These are phyloP conservation scores for Aphidoletes aphidimyza DNA, from an alignment of 2,888 invertebrate species.

Conservation along the genomic window DNA sequence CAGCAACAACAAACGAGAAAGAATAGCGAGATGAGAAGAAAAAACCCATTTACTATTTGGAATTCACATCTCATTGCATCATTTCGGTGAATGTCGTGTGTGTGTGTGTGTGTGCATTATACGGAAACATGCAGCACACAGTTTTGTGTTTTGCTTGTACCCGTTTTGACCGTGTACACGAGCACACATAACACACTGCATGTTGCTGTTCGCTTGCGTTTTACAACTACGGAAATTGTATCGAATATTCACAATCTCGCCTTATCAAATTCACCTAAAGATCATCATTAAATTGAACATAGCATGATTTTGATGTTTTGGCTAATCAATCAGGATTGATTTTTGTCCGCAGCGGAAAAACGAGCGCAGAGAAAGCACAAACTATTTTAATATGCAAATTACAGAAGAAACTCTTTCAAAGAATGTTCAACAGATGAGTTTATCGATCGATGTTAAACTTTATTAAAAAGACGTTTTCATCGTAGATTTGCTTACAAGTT, in stretches of 20 bases:
- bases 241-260: slow-evolving; percentile 1
- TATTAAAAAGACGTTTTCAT: slow-evolving; percentile 9
- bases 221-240: slow-evolving; percentile 12
- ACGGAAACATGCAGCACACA: slow-evolving; percentile 19
- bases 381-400: background rate
- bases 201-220: background rate
- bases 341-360: background rate
- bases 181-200: background rate
- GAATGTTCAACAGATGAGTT: slow-evolving; percentile 13
- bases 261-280: background rate
- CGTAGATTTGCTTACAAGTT: background rate
- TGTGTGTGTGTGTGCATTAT: background rate
- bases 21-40: background rate
- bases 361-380: background rate
- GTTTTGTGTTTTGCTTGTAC: background rate
- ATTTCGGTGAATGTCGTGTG: background rate
- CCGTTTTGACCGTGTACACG: background rate
- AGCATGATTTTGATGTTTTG: slow-evolving; percentile 20
- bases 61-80: slow-evolving; percentile 43
- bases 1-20: background rate
- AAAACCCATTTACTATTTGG: slow-evolving; percentile 8
- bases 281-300: background rate
- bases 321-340: slow-evolving; percentile 13
- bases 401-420: no score
- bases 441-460: background rate